Evolutionary conservation across 2,888 invertebrate genomes (phyloP).

Genomic region (Eumacrocentrus americanus): DNA sequence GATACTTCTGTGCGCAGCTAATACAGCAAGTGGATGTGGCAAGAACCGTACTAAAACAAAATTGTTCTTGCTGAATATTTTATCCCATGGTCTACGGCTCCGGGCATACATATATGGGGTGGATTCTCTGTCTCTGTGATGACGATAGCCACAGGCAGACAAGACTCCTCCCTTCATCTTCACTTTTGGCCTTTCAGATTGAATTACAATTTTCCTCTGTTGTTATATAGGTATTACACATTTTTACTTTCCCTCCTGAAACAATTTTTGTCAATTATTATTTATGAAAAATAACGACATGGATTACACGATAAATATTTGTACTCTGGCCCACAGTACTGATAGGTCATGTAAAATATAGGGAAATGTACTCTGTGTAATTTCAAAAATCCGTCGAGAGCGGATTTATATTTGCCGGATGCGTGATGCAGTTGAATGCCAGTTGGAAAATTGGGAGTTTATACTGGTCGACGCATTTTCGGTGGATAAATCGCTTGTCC

Average conservation of each 20-base stretch:
- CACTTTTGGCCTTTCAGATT: slow-evolving; percentile 9
- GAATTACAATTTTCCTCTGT: slow-evolving; percentile 14
- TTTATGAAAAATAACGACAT: too few species aligned
- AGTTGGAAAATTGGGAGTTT: slow-evolving; percentile 30
- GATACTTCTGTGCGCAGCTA: slow-evolving; percentile 36
- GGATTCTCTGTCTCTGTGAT: slow-evolving; percentile 23
- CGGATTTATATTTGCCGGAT: slow-evolving; percentile 28
- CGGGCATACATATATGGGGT: slow-evolving; percentile 26
- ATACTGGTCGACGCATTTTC: slow-evolving; percentile 25
- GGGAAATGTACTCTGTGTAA: slow-evolving; percentile 6
- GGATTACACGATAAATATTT: slow-evolving; percentile 6
- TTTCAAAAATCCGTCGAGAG: slow-evolving; percentile 15
- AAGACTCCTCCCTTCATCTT: slow-evolving; percentile 3
- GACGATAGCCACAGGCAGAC: not conserved
- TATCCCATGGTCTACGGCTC: slow-evolving; percentile 34
- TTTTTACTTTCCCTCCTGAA: too few species aligned
- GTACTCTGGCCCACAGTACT: not conserved
- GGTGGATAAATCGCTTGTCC: slow-evolving; percentile 25
- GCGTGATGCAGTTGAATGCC: slow-evolving; percentile 9
- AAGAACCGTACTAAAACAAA: slow-evolving; percentile 36
- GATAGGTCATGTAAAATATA: not conserved
- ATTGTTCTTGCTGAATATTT: slow-evolving; percentile 45
- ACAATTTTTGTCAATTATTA: too few species aligned
- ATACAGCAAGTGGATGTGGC: slow-evolving; percentile 36
- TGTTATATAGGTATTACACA: not conserved